Evolutionary conservation across 2,113 vertebrate species (phyloP).

Genomic region (Neoarius graeffei): DNA sequence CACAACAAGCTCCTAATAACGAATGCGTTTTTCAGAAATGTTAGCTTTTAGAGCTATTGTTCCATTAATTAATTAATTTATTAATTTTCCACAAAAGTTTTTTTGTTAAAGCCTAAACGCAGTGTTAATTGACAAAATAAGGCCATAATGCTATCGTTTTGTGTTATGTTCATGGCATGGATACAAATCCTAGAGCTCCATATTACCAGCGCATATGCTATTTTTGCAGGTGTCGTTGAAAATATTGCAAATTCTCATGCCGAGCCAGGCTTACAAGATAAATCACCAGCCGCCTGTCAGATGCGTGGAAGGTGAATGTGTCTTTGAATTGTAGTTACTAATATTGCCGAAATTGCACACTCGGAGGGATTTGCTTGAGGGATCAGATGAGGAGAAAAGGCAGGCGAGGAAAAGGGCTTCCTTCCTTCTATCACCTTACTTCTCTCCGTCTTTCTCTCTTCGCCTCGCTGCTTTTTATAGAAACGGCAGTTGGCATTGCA

Average conservation of each 20-base stretch:
- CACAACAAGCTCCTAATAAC: too few species aligned
- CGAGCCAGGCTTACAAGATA: slow-evolving; percentile 9
- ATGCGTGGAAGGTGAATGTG: slow-evolving; percentile 29
- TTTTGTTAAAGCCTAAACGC: not conserved
- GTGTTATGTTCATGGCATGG: not conserved
- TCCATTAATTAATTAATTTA: too few species aligned
- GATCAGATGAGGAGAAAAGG: slow-evolving; percentile 46
- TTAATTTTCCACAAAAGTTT: not conserved
- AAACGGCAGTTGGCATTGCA: slow-evolving; percentile 69
- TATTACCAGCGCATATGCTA: not conserved
- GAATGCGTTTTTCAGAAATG: not conserved
- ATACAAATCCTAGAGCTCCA: not conserved
- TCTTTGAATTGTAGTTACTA: slow-evolving; percentile 37
- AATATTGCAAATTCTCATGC: slow-evolving; percentile 11
- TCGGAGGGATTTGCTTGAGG: slow-evolving; percentile 6
- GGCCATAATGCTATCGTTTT: not conserved
- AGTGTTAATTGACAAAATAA: not conserved
- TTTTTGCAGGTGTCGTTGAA: slow-evolving; percentile 6
- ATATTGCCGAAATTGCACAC: slow-evolving; percentile 3
- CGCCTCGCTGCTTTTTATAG: slow-evolving; percentile 58
- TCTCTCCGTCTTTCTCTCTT: slow-evolving; percentile 32
- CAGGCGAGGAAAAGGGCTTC: slow-evolving; percentile 25
- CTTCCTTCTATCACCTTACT: slow-evolving; percentile 33
- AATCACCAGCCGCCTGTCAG: slow-evolving; percentile 21
- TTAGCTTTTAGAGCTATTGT: not conserved